phyloP scores from a whole-genome alignment of 2,888 invertebrate species.

The Napeogenes inachia region DNA sequence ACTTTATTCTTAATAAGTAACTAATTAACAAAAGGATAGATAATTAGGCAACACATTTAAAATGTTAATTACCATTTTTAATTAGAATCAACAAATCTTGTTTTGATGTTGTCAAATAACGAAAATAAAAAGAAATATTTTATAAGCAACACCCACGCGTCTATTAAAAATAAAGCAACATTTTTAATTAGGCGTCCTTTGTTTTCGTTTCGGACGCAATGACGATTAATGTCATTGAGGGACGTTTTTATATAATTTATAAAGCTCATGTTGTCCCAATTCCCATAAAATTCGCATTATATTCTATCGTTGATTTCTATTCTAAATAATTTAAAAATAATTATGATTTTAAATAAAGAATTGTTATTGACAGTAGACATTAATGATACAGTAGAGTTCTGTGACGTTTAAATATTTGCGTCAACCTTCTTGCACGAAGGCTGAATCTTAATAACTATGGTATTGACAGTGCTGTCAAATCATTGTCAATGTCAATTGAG shows the following conservation, averaged over 20 bases:
- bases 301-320: neutral
- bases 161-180: slow-evolving; percentile 17
- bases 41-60: no score
- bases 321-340: slow-evolving; percentile 13
- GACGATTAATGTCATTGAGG: slow-evolving; percentile 43
- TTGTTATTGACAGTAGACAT: no score
- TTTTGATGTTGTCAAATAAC: neutral
- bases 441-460: no score
- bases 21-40: no score
- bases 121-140: slow-evolving; percentile 6
- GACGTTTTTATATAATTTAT: slow-evolving; percentile 5
- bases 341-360: neutral
- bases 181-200: slow-evolving; percentile 32
- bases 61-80: no score
- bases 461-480: no score
- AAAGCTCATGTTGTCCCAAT: slow-evolving; percentile 1
- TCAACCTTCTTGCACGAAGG: no score
- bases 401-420: no score
- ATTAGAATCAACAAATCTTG: no score
- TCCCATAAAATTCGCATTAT: neutral
- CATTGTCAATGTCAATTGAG: no score
- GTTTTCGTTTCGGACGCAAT: slow-evolving; percentile 39
- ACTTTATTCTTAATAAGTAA: no score
- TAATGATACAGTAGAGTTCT: no score
- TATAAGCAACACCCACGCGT: slow-evolving; percentile 8